phyloP scores from a whole-genome alignment of 2,888 invertebrate species.

The Amphipoea oculea region DNA sequence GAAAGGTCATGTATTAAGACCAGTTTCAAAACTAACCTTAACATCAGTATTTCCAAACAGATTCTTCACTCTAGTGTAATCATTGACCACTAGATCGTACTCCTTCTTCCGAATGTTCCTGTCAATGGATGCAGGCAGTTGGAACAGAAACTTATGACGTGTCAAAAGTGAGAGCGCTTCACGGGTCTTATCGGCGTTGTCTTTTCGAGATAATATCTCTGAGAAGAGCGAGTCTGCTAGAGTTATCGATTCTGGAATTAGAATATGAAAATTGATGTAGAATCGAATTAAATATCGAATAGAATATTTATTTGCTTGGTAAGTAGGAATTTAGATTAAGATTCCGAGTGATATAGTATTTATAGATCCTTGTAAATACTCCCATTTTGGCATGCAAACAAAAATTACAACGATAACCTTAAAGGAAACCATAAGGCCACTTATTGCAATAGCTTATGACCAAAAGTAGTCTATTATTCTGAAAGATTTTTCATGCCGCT shows the following conservation, averaged over 20 bases:
- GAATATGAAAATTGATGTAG: constrained; percentile 20
- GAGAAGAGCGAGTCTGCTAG: constrained; percentile 98
- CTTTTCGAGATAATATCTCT: constrained; percentile 97
- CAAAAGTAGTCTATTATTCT: neutral
- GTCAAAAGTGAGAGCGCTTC: constrained; percentile 98
- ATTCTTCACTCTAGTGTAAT: constrained; percentile 98
- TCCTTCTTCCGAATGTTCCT: constrained; percentile 98
- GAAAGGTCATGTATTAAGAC: neutral
- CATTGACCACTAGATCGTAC: constrained; percentile 99
- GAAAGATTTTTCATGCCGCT: neutral
- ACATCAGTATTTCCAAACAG: constrained; percentile 98
- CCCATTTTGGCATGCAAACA: neutral
- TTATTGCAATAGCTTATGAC: neutral
- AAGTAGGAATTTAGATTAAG: neutral
- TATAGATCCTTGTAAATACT: neutral
- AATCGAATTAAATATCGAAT: neutral
- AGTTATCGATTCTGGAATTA: constrained; percentile 94
- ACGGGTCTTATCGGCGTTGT: constrained; percentile 98
- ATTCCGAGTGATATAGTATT: neutral
- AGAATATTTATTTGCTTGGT: neutral
- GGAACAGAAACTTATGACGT: constrained; percentile 98
- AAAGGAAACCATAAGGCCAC: no score
- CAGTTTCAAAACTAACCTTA: constrained; percentile 85
- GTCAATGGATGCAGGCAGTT: constrained; percentile 98
- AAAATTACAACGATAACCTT: neutral